These are phyloP conservation scores for Disparrhopalites patrizii DNA, from an alignment of 2,888 invertebrate species.

Conservation along the genomic window DNA sequence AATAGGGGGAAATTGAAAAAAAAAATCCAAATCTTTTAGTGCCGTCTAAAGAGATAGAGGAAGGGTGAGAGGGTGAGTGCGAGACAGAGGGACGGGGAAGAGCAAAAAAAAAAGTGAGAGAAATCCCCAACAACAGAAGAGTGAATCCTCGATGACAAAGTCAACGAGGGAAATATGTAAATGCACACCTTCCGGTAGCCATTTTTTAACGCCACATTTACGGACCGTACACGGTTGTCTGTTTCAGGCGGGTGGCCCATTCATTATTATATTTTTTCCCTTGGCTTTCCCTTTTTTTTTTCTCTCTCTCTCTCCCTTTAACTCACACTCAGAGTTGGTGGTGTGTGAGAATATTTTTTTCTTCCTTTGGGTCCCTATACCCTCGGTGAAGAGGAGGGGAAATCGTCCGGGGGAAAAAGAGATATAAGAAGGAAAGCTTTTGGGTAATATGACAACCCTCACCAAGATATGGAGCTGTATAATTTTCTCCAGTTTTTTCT, in stretches of 20 bases:
- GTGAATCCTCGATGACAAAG: constrained; percentile 29
- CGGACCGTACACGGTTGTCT: constrained; percentile 24
- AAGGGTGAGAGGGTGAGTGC: neutral
- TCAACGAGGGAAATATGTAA: constrained; percentile 46
- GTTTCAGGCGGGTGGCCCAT: constrained; percentile 28
- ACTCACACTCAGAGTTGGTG: constrained; percentile 20
- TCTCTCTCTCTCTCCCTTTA: constrained; percentile 11
- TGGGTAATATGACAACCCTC: constrained; percentile 7
- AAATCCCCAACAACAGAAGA: constrained; percentile 22
- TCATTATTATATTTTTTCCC: constrained; percentile 21
- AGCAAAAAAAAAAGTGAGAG: constrained; percentile 10
- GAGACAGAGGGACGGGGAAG: neutral
- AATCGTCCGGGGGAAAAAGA: neutral
- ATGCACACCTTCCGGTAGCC: constrained; percentile 48
- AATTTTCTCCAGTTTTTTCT: neutral
- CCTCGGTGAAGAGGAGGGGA: neutral
- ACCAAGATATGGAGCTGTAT: neutral
- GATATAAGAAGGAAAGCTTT: neutral
- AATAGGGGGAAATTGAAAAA: no score
- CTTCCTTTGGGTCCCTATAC: neutral
- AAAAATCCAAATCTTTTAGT: neutral
- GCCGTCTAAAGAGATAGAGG: neutral
- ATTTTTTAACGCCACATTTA: constrained; percentile 48
- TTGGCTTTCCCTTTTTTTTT: constrained; percentile 1
- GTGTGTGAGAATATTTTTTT: constrained; percentile 1